Evolutionary conservation across 1,140 invertebrate species (phyloP).

Genomic region (Heliconius himera): DNA sequence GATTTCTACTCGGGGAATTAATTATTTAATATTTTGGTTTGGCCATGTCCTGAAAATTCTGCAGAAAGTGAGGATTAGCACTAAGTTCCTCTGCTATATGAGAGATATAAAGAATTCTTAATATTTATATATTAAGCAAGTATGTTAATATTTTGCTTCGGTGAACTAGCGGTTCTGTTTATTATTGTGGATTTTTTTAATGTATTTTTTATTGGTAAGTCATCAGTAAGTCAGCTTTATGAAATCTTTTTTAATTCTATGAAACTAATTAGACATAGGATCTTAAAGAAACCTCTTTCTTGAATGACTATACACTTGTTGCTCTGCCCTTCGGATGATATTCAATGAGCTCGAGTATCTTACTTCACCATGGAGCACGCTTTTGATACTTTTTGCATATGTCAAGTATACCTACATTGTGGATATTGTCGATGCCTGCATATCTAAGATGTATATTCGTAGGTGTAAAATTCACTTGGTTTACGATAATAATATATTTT

Average conservation of each 20-base stretch:
- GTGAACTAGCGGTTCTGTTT: no score
- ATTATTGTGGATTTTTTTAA: no score
- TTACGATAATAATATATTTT: no score
- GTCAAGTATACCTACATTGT: constrained; percentile 12
- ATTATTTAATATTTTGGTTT: no score
- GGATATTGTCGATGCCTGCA: not conserved
- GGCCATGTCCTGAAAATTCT: no score
- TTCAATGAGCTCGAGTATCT: constrained; percentile 20
- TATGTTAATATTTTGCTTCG: no score
- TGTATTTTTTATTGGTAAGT: no score
- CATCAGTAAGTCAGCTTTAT: not conserved
- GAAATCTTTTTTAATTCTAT: not conserved
- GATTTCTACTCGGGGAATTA: no score
- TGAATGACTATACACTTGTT: constrained; percentile 24
- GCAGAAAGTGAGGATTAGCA: no score
- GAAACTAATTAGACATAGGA: not conserved
- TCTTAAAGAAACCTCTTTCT: constrained; percentile 1
- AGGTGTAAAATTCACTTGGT: not conserved
- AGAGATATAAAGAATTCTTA: no score
- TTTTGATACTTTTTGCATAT: constrained; percentile 11
- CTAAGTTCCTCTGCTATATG: no score
- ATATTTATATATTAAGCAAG: no score
- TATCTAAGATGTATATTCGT: not conserved
- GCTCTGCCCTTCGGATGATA: constrained; percentile 22
- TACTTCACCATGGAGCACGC: constrained; percentile 20